Percentiles rank a stretch among this genome's conserved stretches.
phyloP scores from a whole-genome alignment of 2,888 invertebrate species.

The Sepiola atlantica region DNA sequence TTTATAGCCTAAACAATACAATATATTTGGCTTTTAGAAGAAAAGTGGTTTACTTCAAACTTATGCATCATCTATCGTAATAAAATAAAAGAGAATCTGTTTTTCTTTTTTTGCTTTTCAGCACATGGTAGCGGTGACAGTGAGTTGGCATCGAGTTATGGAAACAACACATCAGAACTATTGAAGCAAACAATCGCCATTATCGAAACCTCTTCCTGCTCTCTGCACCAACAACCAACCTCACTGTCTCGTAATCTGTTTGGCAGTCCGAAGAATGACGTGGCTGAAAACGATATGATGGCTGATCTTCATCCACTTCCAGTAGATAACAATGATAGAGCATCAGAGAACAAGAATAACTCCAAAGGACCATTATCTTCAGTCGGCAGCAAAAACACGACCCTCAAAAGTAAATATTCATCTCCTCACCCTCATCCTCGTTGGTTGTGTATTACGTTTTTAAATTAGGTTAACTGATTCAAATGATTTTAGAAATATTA shows the following conservation, averaged over 20 bases:
- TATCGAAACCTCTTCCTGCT: not conserved
- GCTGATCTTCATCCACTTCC: not conserved
- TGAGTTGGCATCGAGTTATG: conserved; percentile 40
- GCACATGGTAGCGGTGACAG: conserved; percentile 41
- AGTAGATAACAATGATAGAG: not conserved
- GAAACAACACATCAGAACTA: conserved; percentile 32
- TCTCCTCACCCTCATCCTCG: no score
- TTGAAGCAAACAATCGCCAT: conserved; percentile 37
- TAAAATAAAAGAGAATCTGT: no score
- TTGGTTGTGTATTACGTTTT: no score
- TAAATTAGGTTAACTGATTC: no score
- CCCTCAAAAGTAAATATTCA: not conserved
- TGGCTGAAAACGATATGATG: not conserved
- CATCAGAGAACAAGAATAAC: not conserved
- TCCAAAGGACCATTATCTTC: not conserved
- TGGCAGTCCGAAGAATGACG: not conserved
- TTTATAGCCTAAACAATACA: no score
- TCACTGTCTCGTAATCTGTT: conserved; percentile 39
- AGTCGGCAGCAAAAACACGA: not conserved
- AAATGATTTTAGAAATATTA: no score
- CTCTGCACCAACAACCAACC: not conserved
- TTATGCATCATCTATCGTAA: no score
- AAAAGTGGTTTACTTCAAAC: no score
- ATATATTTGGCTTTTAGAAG: no score
- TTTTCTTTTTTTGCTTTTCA: not conserved